A percentile compares a stretch with the other conserved stretches of the same genome.
phyloP scores from a whole-genome alignment of 2,888 invertebrate genomes.

The Penaeus monodon region DNA sequence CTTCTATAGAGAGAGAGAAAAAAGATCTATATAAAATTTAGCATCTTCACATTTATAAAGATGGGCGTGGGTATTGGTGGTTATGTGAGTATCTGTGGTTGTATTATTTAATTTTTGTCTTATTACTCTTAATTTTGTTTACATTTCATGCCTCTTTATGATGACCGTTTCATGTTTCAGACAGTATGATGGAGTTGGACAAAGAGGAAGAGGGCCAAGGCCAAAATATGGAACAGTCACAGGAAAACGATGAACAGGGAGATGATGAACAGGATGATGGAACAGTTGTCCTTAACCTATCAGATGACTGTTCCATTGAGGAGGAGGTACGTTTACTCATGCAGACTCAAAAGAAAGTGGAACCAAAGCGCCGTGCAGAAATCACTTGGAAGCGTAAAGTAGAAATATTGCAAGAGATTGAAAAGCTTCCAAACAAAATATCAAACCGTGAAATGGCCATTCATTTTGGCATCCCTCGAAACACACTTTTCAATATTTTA shows the following conservation, averaged over 20 bases:
- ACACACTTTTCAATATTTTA: conserved; percentile 33
- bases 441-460: conserved; percentile 35
- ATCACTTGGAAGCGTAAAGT: conserved; percentile 45
- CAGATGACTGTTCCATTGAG: conserved; percentile 37
- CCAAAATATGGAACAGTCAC: background rate
- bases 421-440: conserved; percentile 30
- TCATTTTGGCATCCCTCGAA: conserved; percentile 38
- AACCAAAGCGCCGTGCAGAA: conserved; percentile 35
- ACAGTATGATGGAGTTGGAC: conserved; percentile 17
- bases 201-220: conserved; percentile 4
- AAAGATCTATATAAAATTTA: too few relatives aligned
- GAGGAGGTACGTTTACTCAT: conserved; percentile 27
- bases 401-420: conserved; percentile 31
- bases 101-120: background rate
- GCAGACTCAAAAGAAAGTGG: conserved; percentile 33
- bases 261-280: conserved; percentile 7
- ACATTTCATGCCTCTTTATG: background rate
- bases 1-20: too few relatives aligned
- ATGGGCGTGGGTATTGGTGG: too few relatives aligned
- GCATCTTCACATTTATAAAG: too few relatives aligned
- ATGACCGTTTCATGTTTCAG: background rate
- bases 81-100: too few relatives aligned
- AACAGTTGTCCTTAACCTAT: conserved; percentile 29
- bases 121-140: background rate
- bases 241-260: background rate